Base-by-base conservation (phyloP, 2,113 vertebrate genomes). In the Thamnophis sirtalis region DNA sequence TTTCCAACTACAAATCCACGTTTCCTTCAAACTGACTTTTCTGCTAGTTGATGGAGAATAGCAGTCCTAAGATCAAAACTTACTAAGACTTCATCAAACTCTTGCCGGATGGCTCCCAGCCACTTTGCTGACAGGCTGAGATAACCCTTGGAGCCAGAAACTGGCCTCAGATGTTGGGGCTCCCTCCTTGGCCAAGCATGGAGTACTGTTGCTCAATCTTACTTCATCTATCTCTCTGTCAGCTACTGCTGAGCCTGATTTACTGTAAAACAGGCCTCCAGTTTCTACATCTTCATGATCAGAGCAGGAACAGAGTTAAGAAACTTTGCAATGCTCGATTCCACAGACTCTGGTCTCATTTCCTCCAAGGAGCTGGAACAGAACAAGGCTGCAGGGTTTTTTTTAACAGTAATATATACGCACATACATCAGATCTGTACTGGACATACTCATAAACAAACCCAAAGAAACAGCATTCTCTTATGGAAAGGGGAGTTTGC, bases 91-190 rank as follows among this genome's bases (percentile, higher is more conserved):
- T 38, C n/a, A 13, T 87, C 48, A n/a, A 55, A 86, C 48, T 38
- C 85, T 43, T 48, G 22, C 58, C 17, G 21, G 8, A 11, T 73
- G 91, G 91, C 91, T 91, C 11, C 17, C 58, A 28, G 86, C 91
- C 86, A 92, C 50, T 21, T 22, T 73, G 50, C 33, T 38, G 50
- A 91, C 85, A 54, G 86, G 73, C 50, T 73, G n/a, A 87, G 91
- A 88, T 87, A 87, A 91, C 58, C 58, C 50, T 53, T n/a, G 13
- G 91, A 87, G 84, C 84, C 84, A 91, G 63, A 87, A 89, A 60
- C 9, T 28, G 19, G 90, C 56, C 8, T 55, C 33, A 33, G 53
- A 15, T 33, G 15, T 17, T 43, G 80, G n/a, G 26, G 51, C 50
- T 54, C 90, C 48, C 48, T 63, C 43, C 73, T 51, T 86, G 55